These are phyloP conservation scores for Sitta carolinensis DNA, from an alignment of 2,797 vertebrate species.

Conservation along the genomic window DNA sequence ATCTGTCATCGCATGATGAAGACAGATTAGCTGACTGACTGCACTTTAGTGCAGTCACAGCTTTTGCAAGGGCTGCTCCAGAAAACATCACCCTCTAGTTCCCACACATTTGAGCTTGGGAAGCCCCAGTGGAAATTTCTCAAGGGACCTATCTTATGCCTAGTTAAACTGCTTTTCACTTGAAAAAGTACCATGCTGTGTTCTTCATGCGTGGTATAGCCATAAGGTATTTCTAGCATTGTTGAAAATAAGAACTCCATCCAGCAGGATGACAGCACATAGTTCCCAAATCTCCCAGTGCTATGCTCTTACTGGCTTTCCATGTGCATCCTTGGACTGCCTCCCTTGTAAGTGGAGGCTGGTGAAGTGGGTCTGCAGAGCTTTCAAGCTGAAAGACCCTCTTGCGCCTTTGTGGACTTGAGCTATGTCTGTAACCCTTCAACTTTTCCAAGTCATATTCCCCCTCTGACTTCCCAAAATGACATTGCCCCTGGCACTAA, in stretches of 20 bases:
- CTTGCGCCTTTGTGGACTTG: accelerated
- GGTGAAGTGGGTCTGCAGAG: neutral
- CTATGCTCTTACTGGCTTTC: neutral
- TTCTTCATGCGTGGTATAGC: accelerated
- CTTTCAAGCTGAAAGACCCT: neutral
- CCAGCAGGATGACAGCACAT: neutral
- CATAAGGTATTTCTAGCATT: neutral
- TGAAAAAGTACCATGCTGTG: neutral
- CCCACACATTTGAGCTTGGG: neutral
- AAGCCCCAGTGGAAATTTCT: neutral
- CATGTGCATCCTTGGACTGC: accelerated
- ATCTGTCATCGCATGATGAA: neutral
- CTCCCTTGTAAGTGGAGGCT: neutral
- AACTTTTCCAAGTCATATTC: neutral
- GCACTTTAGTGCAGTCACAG: accelerated
- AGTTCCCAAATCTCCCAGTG: neutral
- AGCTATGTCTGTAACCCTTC: neutral
- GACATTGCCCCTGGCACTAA: neutral
- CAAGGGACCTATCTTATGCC: neutral
- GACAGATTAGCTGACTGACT: neutral
- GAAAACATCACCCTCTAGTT: neutral
- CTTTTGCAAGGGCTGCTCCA: neutral
- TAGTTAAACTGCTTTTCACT: neutral
- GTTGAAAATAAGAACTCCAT: neutral
- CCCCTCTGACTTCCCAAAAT: neutral